phyloP scores from a whole-genome alignment of 2,113 vertebrate genomes.

The Melanerpes aurifrons region DNA sequence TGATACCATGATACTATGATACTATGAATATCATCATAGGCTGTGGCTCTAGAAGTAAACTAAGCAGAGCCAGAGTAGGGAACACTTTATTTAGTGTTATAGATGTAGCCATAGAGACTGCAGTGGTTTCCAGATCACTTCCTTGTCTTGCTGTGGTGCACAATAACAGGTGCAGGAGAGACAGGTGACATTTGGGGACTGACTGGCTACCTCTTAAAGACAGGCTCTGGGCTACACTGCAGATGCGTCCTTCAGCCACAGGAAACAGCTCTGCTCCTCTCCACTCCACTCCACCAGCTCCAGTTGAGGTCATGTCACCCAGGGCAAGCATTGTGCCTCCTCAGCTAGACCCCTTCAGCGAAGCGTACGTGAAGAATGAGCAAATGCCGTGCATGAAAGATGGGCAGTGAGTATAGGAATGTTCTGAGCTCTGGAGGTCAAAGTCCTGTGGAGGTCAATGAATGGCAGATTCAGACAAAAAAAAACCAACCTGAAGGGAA shows the following conservation, averaged over 20 bases:
- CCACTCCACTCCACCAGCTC: not conserved
- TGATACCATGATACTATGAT: too few relatives aligned
- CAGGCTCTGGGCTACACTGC: not conserved
- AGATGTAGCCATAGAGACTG: not conserved
- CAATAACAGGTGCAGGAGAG: not conserved
- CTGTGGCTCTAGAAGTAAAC: not conserved
- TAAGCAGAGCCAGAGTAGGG: not conserved
- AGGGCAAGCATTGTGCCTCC: not conserved
- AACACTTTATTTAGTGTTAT: not conserved
- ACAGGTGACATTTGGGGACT: not conserved
- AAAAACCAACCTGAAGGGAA: not conserved
- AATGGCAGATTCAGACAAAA: not conserved
- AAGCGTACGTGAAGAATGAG: fast-evolving
- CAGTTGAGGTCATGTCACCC: not conserved
- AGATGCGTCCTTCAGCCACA: fast-evolving
- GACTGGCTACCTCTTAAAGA: not conserved
- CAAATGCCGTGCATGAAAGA: not conserved
- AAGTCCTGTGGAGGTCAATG: not conserved
- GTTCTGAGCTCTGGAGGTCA: not conserved
- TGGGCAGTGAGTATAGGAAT: fast-evolving
- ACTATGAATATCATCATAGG: not conserved
- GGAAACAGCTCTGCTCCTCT: not conserved
- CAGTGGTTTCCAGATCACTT: not conserved
- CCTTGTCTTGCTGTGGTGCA: not conserved
- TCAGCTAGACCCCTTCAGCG: not conserved